Evolutionary conservation across 2,797 vertebrate species (phyloP).

Genomic region (Sciurus carolinensis): DNA sequence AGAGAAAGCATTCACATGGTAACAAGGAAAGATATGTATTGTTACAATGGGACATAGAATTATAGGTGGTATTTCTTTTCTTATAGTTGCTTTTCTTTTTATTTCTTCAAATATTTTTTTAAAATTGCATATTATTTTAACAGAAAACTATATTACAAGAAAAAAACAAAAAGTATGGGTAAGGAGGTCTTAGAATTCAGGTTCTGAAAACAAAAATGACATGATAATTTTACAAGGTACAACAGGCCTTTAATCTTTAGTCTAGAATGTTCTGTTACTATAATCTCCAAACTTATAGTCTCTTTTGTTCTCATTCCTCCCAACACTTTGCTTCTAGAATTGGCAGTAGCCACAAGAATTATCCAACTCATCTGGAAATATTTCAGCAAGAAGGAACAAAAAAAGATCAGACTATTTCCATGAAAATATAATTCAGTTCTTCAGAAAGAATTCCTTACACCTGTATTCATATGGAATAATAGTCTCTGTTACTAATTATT

Average conservation of each 20-base stretch:
- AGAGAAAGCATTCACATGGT: neutral
- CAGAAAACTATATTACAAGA: constrained; percentile 40
- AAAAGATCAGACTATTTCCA: neutral
- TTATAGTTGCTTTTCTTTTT: neutral
- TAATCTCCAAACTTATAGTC: neutral
- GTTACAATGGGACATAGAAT: neutral
- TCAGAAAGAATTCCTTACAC: constrained; percentile 16
- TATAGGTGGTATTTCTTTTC: constrained; percentile 12
- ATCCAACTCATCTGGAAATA: neutral
- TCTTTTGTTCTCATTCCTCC: neutral
- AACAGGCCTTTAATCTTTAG: neutral
- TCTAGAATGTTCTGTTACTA: neutral
- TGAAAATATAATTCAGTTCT: neutral
- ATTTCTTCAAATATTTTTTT: neutral
- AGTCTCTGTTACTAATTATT: neutral
- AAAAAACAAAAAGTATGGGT: neutral
- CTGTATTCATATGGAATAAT: neutral
- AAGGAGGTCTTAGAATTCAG: neutral
- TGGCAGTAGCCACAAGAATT: neutral
- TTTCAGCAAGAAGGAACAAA: neutral
- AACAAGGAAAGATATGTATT: neutral
- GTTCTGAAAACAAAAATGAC: constrained; percentile 37
- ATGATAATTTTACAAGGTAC: neutral
- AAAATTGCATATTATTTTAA: constrained; percentile 24
- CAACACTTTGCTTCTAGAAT: neutral